Evolutionary conservation across 2,797 vertebrate species (phyloP), one percentile per base, ranked within the genome.

Genomic region (Muscicapa comitata): DNA sequence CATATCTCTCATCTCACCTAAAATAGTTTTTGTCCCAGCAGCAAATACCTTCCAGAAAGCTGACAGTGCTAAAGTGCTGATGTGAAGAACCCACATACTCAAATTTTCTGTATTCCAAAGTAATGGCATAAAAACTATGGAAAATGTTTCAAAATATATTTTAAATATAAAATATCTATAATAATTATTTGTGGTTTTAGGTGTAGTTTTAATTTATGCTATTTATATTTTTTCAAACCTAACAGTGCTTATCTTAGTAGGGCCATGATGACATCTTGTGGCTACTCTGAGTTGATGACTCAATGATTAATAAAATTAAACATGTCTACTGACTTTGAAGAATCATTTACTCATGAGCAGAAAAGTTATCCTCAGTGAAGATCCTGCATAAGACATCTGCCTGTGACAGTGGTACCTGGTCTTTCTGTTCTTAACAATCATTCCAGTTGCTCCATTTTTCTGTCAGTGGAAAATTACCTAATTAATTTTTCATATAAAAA

Each of bases 261-360:
- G 31, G 6, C 28, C 54, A 86, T 72, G 47, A 65, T 77, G 96
- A 96, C 96, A 94, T 61, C 96, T 96, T 92, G 95, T 97, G 97
- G 96, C 28, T 82, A 40, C 13, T 71, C 26, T 71, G 18, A 29
- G 28, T 9, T 53, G 55, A 18, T 45, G 17, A 31, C 33, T 40
- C 38, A 47, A 11, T 48, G 35, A 25, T 33, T 40, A 62, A 37
- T 45, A 38, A 11, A 28, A 76, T 18, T 18, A 38, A 71, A 62
- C 42, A 23, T 24, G 7, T 68, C 38, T 50, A 35, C 3, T 54
- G 73, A 45, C 26, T 72, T 80, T n/a, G 16, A 50, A 53, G 54
- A 57, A 74, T 26, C 14, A 58, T 81, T 63, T 26, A 19, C 14
- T 29, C 17, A 24, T 53, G 9, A 90, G 45, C 7, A 84, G 31